Evolutionary conservation across 2,888 invertebrate genomes (phyloP).

Genomic region (Epistrophella euchroma): DNA sequence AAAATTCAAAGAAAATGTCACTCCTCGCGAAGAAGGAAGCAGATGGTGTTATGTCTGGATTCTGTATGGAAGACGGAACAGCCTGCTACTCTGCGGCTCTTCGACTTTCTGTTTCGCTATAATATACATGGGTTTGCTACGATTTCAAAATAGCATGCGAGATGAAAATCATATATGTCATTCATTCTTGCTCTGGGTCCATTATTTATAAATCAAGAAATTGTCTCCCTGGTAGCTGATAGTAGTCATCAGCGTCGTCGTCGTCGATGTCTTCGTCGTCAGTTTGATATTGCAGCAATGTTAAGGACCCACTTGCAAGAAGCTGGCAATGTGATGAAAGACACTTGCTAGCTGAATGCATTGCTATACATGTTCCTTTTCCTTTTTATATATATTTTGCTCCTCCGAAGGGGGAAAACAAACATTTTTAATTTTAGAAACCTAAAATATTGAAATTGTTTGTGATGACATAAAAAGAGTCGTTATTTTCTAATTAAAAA

Average conservation of each 20-base stretch:
- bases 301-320: conserved; percentile 74
- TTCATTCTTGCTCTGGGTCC: conserved; percentile 29
- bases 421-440: conserved; percentile 67
- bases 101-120: conserved; percentile 44
- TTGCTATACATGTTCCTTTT: background rate
- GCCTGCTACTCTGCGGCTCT: background rate
- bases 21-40: conserved; percentile 70
- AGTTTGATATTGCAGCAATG: conserved; percentile 32
- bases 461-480: conserved; percentile 71
- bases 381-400: conserved; percentile 26
- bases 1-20: conserved; percentile 62
- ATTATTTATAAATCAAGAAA: conserved; percentile 62
- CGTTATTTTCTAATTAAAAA: conserved; percentile 59
- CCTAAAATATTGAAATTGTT: conserved; percentile 61
- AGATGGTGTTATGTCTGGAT: conserved; percentile 57
- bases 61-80: background rate
- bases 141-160: conserved; percentile 65
- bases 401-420: conserved; percentile 42
- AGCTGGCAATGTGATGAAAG: conserved; percentile 70
- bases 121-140: conserved; percentile 37
- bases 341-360: conserved; percentile 64
- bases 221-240: conserved; percentile 54
- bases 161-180: conserved; percentile 73
- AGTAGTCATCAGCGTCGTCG: background rate
- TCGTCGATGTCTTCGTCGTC: background rate